Conservation (phyloP, 2,113 vertebrate genomes). For the Passer montanus region DNA sequence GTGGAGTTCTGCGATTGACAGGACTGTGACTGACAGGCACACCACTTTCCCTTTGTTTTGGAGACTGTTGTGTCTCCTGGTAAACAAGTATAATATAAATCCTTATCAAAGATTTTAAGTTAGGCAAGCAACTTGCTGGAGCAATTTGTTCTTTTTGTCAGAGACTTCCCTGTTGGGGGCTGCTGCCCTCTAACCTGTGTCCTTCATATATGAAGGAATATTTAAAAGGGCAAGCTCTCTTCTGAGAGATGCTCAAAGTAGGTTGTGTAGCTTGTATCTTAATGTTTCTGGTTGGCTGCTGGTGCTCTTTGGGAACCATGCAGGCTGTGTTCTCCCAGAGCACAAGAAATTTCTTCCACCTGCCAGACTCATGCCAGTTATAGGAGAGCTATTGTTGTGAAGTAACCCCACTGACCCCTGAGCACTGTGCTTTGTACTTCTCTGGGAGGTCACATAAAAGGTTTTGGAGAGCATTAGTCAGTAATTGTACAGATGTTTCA, state of each 20-base stretch:
- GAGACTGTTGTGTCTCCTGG: neutral
- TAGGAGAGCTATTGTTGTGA: slow-evolving; percentile 32
- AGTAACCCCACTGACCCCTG: slow-evolving; percentile 26
- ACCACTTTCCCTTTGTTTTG: neutral
- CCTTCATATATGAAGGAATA: neutral
- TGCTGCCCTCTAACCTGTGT: slow-evolving; percentile 26
- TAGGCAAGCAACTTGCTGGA: neutral
- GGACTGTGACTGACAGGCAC: neutral
- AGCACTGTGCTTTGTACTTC: slow-evolving; percentile 29
- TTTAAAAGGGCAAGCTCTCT: slow-evolving; percentile 4
- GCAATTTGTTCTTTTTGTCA: neutral
- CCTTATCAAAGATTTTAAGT: neutral
- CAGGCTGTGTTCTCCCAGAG: slow-evolving; percentile 36
- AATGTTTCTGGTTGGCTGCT: slow-evolving; percentile 39
- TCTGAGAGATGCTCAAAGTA: neutral
- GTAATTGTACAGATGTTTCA: neutral
- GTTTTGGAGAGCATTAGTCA: slow-evolving; percentile 11
- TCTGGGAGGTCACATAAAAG: slow-evolving; percentile 12
- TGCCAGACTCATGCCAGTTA: slow-evolving; percentile 25
- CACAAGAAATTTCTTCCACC: slow-evolving; percentile 42
- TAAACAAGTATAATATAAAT: neutral
- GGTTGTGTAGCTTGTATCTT: neutral
- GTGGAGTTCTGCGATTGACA: neutral
- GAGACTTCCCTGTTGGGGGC: neutral
- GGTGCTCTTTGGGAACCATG: slow-evolving; percentile 39